Evolutionary conservation across 2,888 invertebrate genomes (phyloP).

Genomic region (Lasioglossum leucozonium): DNA sequence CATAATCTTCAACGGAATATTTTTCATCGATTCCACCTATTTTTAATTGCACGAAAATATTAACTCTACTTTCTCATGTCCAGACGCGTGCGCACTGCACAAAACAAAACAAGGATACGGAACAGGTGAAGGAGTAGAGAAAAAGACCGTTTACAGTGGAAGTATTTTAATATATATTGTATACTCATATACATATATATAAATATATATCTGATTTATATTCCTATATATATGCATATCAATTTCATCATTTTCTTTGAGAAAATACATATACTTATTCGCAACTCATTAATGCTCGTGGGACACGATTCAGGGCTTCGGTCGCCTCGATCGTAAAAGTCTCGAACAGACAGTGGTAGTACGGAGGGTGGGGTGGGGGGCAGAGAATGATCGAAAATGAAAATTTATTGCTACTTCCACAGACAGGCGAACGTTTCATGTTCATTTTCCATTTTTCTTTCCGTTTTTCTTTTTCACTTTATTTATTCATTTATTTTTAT

Average conservation of each 20-base stretch:
- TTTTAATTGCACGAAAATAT: too few species aligned
- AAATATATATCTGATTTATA: slow-evolving; percentile 38
- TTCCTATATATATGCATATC: slow-evolving; percentile 63
- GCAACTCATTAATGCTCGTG: slow-evolving; percentile 58
- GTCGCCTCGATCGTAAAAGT: slow-evolving; percentile 15
- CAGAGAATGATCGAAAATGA: slow-evolving; percentile 34
- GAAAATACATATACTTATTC: slow-evolving; percentile 81
- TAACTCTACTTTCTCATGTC: too few species aligned
- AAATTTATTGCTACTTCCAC: slow-evolving; percentile 61
- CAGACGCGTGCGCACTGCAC: too few species aligned
- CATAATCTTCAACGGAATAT: too few species aligned
- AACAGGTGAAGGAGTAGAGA: background rate
- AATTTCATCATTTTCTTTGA: slow-evolving; percentile 75
- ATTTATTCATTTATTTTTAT: background rate
- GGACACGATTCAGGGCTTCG: slow-evolving; percentile 38
- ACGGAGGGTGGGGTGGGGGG: background rate
- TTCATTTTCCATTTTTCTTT: background rate
- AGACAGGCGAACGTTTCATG: slow-evolving; percentile 11
- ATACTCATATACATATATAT: background rate
- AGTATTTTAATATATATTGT: slow-evolving; percentile 5
- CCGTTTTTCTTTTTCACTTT: background rate
- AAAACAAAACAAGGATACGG: background rate
- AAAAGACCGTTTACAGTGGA: background rate
- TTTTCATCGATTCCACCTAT: too few species aligned
- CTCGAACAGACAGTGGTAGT: background rate